Evolutionary conservation across 2,113 vertebrate genomes (phyloP), one percentile per base, ranked within the genome.

Genomic region (Prunella himalayana): DNA sequence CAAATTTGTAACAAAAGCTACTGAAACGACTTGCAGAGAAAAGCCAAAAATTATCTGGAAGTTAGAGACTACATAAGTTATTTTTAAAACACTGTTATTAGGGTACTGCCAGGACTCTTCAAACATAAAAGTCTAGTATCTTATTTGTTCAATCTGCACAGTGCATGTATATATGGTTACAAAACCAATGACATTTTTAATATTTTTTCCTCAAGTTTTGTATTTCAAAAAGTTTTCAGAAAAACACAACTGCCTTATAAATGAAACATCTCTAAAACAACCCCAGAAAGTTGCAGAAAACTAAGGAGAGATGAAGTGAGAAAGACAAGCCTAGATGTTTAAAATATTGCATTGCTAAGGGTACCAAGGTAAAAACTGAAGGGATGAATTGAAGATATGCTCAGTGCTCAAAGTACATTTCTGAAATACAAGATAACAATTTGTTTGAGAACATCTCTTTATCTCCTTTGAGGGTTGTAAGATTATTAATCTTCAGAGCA

Each of bases 401-500:
- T 95, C 85, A 57, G 51, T 56, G 92, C 94, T 93, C 93, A 93
- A 92, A 95, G 88, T 83, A 82, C 44, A 82, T 82, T 94, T 96
- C 75, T 88, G 86, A 96, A 96, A 94, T 80, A 95, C 87, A 90
- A 94, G 96, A 76, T 76, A 92, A 89, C 90, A 86, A 95, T 95
- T 92, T 97, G 94, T 97, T 95, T 96, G 81, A 94, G 82, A 93
- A 92, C 31, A 56, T 82, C 81, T 90, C 85, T 96, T 93, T 77
- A 87, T 89, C 95, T 91, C 78, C 94, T 96, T 82, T 59, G 93
- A 97, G 89, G 61, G 59, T 61, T 96, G 51, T 35, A 80, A 96
- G 82, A 96, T 97, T 96, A 97, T 95, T 97, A 94, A 97, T 97
- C 97, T 97, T 96, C 75, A 71, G 84, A 97, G 96, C 79, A 97